These are phyloP conservation scores for Sphinx pinastri DNA, from an alignment of 2,888 invertebrate genomes.

Conservation along the genomic window DNA sequence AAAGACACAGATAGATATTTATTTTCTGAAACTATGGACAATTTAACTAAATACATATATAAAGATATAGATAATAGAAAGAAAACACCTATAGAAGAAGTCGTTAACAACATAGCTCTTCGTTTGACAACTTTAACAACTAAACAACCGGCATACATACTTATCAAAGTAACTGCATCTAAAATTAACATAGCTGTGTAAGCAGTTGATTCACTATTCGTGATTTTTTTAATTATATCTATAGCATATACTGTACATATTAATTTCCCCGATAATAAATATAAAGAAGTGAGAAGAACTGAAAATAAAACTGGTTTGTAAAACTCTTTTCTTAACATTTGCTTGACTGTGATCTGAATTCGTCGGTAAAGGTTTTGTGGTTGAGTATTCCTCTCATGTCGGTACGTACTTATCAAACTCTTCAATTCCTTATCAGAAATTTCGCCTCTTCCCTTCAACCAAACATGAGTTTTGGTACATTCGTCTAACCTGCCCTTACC, in stretches of 20 bases:
- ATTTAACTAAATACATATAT: constrained; percentile 45
- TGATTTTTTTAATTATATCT: constrained; percentile 55
- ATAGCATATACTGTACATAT: constrained; percentile 51
- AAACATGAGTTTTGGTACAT: constrained; percentile 46
- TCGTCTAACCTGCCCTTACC: constrained; percentile 49
- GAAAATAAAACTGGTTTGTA: constrained; percentile 50
- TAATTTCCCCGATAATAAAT: constrained; percentile 49
- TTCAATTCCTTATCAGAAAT: constrained; percentile 49
- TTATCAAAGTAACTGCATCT: constrained; percentile 54
- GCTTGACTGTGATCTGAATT: constrained; percentile 29
- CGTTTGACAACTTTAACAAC: constrained; percentile 44
- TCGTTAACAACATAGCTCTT: constrained; percentile 43
- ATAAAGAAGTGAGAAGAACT: constrained; percentile 36
- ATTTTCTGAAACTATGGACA: constrained; percentile 42
- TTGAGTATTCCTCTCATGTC: constrained; percentile 6
- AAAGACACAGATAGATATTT: constrained; percentile 41
- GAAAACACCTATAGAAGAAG: constrained; percentile 38
- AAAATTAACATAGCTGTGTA: constrained; percentile 57
- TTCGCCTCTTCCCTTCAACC: constrained; percentile 49
- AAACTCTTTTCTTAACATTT: constrained; percentile 40
- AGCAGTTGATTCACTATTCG: constrained; percentile 46
- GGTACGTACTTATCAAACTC: constrained; percentile 37
- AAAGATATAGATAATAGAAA: constrained; percentile 44
- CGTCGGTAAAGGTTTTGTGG: constrained; percentile 15
- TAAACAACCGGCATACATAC: constrained; percentile 47